Percentiles rank a stretch among this genome's conserved stretches.
Evolutionary conservation across 92 coral and sea anemone species (phyloP).

Genomic region (Anthopleura xanthogrammica): DNA sequence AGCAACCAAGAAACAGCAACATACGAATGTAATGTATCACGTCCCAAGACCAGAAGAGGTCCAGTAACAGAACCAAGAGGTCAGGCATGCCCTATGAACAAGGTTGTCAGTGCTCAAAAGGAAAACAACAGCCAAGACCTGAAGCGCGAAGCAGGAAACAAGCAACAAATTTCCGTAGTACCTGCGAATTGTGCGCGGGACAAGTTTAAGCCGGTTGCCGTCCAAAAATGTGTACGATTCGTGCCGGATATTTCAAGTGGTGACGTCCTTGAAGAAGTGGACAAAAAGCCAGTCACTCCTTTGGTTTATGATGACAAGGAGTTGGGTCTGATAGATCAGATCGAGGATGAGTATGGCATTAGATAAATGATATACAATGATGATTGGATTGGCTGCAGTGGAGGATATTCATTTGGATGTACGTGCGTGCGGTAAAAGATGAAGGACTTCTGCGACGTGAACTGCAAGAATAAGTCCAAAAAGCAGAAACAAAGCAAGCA

Average conservation of each 20-base stretch:
- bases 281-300: not conserved
- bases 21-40: not conserved
- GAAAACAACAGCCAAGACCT: not conserved
- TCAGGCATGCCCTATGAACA: not conserved
- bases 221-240: not conserved
- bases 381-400: not conserved
- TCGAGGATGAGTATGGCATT: conserved; percentile 1
- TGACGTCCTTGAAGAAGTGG: not conserved
- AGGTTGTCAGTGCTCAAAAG: no score
- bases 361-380: no score
- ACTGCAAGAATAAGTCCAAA: no score
- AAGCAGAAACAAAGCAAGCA: no score
- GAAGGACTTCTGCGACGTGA: no score
- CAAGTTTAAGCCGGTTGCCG: not conserved
- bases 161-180: not conserved
- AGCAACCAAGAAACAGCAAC: not conserved
- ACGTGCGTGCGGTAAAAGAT: no score
- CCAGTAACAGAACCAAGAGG: not conserved
- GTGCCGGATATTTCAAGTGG: not conserved
- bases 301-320: conserved; percentile 1
- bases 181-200: not conserved
- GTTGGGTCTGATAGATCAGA: not conserved
- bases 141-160: not conserved
- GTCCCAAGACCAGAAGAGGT: not conserved
- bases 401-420: not conserved